phyloP scores from a whole-genome alignment of 2,113 vertebrate species.

The Perognathus longimembris region DNA sequence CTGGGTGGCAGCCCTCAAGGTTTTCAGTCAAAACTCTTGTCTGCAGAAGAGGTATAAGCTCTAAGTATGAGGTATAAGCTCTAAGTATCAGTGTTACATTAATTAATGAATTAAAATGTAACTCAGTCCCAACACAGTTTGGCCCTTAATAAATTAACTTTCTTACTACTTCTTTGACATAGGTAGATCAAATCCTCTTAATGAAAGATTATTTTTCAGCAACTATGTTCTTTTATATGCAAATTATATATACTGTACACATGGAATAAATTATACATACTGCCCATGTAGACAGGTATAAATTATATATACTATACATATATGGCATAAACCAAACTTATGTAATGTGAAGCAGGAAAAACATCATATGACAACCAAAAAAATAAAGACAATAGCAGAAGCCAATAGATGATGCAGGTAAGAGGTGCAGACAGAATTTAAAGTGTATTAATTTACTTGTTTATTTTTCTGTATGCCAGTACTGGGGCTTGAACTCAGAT shows the following conservation, averaged over 20 bases:
- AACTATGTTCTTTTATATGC: not conserved
- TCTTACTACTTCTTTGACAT: not conserved
- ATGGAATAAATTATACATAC: too few relatives aligned
- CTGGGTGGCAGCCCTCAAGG: not conserved
- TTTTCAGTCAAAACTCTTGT: slow-evolving; percentile 28
- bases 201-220: not conserved
- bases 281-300: too few relatives aligned
- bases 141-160: not conserved
- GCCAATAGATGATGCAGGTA: not conserved
- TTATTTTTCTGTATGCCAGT: too few relatives aligned
- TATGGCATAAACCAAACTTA: not conserved
- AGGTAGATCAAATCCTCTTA: not conserved
- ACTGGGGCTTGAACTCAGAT: too few relatives aligned
- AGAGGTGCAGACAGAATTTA: not conserved
- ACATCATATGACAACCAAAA: not conserved
- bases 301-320: not conserved
- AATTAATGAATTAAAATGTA: slow-evolving; percentile 22
- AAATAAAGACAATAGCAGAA: not conserved
- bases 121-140: not conserved
- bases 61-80: not conserved
- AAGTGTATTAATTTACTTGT: too few relatives aligned
- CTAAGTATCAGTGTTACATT: not conserved
- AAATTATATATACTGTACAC: too few relatives aligned
- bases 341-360: not conserved
- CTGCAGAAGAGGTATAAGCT: not conserved